Conservation (phyloP, 1,140 invertebrate species). For the Drosophila varians region DNA sequence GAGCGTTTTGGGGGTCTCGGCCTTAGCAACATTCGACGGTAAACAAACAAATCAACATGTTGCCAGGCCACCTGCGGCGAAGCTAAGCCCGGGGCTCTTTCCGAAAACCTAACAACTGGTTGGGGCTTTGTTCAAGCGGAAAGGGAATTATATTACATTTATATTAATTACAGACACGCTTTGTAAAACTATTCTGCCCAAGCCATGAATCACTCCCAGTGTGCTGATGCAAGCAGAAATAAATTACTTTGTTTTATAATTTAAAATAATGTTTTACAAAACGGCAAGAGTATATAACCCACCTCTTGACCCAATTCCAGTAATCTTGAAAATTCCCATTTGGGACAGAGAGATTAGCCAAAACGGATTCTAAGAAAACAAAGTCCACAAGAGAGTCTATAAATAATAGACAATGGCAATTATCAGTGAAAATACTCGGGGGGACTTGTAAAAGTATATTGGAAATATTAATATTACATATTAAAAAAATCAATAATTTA, state of each 20-base stretch:
- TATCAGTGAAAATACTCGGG: not conserved
- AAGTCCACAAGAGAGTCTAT: conserved; percentile 7
- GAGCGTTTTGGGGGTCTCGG: conserved; percentile 2
- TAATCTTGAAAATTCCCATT: not conserved
- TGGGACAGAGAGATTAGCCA: not conserved
- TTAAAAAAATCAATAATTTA: too few species aligned
- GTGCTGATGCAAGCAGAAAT: not conserved
- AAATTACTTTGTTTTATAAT: not conserved
- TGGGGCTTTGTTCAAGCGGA: conserved; percentile 25
- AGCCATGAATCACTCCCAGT: conserved; percentile 6
- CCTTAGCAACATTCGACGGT: conserved; percentile 44
- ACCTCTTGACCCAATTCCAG: conserved; percentile 1
- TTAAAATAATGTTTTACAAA: not conserved
- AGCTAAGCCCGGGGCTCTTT: not conserved
- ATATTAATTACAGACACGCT: conserved; percentile 30
- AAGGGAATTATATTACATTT: conserved; percentile 6
- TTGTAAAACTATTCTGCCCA: not conserved
- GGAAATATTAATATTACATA: too few species aligned
- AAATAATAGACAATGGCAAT: not conserved
- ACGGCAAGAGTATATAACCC: not conserved
- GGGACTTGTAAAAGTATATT: not conserved
- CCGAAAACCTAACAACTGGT: conserved; percentile 16
- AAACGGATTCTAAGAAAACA: conserved; percentile 6
- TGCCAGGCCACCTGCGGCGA: conserved; percentile 59
- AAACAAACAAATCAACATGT: conserved; percentile 60